Conservation (phyloP, 2,113 vertebrate species). For the Pavo muticus region DNA sequence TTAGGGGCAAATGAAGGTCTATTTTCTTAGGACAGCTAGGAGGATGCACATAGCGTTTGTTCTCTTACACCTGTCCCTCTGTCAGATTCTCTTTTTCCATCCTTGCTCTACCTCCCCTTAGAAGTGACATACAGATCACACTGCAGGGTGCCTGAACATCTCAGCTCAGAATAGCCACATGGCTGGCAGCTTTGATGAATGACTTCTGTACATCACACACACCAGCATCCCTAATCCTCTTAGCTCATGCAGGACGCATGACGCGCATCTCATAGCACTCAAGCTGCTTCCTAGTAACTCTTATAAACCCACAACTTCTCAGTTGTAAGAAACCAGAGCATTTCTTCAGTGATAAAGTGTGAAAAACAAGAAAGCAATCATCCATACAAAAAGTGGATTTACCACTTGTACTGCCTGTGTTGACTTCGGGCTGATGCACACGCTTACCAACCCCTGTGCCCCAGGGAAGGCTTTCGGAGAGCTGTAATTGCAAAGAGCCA, state of each 20-base stretch:
- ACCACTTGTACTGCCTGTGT: background rate
- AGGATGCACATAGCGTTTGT: background rate
- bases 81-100: background rate
- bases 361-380: background rate
- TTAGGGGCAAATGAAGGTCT: background rate
- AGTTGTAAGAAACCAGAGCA: background rate
- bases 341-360: background rate
- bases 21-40: background rate
- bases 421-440: background rate
- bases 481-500: background rate
- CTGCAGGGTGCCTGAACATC: background rate
- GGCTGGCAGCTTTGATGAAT: background rate
- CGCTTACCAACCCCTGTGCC: background rate
- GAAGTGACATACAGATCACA: background rate
- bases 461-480: background rate
- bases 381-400: background rate
- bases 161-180: background rate
- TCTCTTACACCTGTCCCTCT: background rate
- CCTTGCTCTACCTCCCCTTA: background rate
- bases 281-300: background rate
- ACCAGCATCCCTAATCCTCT: constrained; percentile 13
- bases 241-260: background rate
- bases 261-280: background rate
- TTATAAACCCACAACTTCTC: background rate
- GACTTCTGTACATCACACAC: background rate